A percentile compares a stretch with the other conserved stretches of the same genome.
Conservation (phyloP, 2,113 vertebrate species). For the Athene noctua region DNA sequence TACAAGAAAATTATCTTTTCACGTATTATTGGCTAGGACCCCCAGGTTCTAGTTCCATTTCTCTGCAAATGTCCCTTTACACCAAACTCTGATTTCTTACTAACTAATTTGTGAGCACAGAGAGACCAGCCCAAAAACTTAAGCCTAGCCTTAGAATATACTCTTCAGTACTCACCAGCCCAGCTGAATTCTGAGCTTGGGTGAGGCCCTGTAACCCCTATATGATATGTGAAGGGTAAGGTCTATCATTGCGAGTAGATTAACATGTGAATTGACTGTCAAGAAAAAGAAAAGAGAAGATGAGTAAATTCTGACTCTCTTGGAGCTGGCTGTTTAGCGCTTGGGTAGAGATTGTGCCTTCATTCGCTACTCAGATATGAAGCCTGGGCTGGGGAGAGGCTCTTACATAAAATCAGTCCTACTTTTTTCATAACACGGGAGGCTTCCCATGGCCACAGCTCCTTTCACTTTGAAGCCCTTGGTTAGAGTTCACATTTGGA, state of each 20-base stretch:
- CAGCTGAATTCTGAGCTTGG: neutral
- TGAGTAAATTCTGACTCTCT: neutral
- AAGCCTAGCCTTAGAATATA: neutral
- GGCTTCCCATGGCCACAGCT: neutral
- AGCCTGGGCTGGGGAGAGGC: neutral
- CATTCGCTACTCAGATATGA: neutral
- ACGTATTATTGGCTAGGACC: neutral
- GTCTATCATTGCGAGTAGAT: neutral
- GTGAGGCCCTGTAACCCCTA: neutral
- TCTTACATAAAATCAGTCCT: neutral
- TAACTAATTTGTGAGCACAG: neutral
- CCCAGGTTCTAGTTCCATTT: neutral
- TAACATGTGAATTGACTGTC: neutral
- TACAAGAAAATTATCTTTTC: slow-evolving; percentile 7
- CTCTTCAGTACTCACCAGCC: neutral
- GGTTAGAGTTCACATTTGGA: neutral
- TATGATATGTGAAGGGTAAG: neutral
- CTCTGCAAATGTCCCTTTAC: neutral
- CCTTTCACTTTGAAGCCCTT: neutral
- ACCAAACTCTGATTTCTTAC: neutral
- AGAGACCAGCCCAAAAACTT: neutral
- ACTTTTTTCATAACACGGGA: neutral
- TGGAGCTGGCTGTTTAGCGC: neutral
- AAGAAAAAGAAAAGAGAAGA: neutral
- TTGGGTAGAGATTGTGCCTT: neutral